Conservation (phyloP, 1,140 invertebrate genomes). For the Ceratitis capitata region DNA sequence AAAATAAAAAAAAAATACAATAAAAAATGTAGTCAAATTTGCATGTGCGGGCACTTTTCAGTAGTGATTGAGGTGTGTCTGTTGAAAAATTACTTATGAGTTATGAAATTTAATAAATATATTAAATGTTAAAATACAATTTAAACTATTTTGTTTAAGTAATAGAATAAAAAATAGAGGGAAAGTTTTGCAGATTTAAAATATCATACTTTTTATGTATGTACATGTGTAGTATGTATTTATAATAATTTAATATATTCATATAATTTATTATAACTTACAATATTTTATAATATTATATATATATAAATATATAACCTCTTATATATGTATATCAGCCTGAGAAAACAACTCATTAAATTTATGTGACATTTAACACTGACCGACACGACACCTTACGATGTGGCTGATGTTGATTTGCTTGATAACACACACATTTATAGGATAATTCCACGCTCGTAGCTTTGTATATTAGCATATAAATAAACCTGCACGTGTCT, state of each 20-base stretch:
- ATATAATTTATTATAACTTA: background rate
- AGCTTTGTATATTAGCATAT: background rate
- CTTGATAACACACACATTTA: background rate
- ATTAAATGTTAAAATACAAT: background rate
- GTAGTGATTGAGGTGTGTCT: background rate
- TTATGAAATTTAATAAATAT: background rate
- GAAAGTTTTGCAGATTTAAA: no score
- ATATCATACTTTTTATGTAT: no score
- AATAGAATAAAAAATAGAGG: background rate
- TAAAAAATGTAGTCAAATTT: background rate
- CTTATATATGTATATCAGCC: background rate
- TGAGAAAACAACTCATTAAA: background rate
- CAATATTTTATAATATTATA: background rate
- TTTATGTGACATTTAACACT: conserved; percentile 8
- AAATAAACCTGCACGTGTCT: background rate
- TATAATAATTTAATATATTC: background rate
- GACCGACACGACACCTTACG: background rate
- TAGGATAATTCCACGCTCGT: background rate
- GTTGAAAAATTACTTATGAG: background rate
- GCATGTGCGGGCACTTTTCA: no score
- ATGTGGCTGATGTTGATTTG: background rate
- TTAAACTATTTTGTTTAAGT: background rate
- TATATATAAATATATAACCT: background rate
- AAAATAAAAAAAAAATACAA: no score
- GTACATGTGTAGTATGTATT: no score